phyloP scores from a whole-genome alignment of 2,888 invertebrate genomes.

The Diabrotica balteata region DNA sequence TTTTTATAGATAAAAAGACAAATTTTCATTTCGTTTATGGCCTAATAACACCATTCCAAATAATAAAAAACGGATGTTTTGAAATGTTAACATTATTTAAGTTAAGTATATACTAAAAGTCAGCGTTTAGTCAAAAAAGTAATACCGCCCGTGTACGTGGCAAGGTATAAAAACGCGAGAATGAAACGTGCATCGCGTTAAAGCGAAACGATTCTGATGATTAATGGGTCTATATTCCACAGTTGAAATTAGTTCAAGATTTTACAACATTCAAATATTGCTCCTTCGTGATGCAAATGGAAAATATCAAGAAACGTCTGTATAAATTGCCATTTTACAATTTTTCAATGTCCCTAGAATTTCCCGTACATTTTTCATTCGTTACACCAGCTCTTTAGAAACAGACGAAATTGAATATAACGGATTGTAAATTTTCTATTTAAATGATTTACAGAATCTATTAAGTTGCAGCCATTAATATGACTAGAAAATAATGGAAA shows the following conservation, averaged over 20 bases:
- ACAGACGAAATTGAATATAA: slow-evolving; percentile 20
- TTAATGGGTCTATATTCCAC: slow-evolving; percentile 37
- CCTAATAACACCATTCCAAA: too few species aligned
- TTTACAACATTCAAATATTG: slow-evolving; percentile 37
- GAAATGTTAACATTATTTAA: too few species aligned
- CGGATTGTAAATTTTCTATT: slow-evolving; percentile 5
- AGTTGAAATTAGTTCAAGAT: slow-evolving; percentile 40
- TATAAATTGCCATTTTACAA: slow-evolving; percentile 37
- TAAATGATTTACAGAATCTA: slow-evolving; percentile 1
- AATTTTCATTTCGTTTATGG: too few species aligned
- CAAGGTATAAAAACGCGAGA: slow-evolving; percentile 13
- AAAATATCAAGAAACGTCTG: slow-evolving; percentile 34
- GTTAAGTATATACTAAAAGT: background rate
- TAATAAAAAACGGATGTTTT: too few species aligned
- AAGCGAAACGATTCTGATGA: slow-evolving; percentile 28
- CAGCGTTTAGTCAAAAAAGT: slow-evolving; percentile 7
- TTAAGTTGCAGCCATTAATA: too few species aligned
- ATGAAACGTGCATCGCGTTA: slow-evolving; percentile 19
- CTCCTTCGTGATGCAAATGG: slow-evolving; percentile 36
- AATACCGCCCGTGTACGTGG: slow-evolving; percentile 4
- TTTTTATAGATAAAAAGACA: too few species aligned
- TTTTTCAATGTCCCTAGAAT: slow-evolving; percentile 35
- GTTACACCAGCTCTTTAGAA: slow-evolving; percentile 13
- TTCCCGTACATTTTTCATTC: slow-evolving; percentile 30
- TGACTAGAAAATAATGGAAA: too few species aligned